These are phyloP conservation scores for Hapalemur alaotrensis DNA, from an alignment of 2,797 vertebrate genomes.

Conservation along the genomic window DNA sequence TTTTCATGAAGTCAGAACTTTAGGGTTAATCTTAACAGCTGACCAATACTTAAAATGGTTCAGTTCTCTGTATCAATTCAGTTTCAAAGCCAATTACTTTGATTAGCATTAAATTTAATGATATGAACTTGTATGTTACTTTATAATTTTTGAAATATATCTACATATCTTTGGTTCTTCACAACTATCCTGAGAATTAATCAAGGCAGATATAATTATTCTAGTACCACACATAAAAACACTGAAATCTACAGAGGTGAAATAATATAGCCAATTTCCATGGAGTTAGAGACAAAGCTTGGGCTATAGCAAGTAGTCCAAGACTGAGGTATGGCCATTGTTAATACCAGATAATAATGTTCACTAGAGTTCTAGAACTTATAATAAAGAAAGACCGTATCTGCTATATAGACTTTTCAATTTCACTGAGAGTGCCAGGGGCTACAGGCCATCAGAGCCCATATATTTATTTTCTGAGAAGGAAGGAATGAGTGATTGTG, in stretches of 20 bases:
- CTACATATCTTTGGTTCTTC: slow-evolving; percentile 66
- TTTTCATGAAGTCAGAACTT: slow-evolving; percentile 40
- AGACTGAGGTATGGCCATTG: not conserved
- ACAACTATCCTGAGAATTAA: slow-evolving; percentile 65
- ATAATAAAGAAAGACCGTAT: not conserved
- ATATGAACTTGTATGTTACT: slow-evolving; percentile 66
- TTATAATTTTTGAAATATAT: slow-evolving; percentile 69
- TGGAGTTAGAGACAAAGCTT: slow-evolving; percentile 45
- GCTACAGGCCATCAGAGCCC: not conserved
- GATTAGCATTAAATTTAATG: slow-evolving; percentile 71
- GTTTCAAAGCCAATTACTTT: slow-evolving; percentile 66
- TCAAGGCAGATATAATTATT: slow-evolving; percentile 73
- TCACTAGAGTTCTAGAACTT: not conserved
- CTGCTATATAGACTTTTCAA: not conserved
- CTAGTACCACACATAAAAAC: slow-evolving; percentile 46
- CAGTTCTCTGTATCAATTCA: slow-evolving; percentile 51
- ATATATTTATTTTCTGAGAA: slow-evolving; percentile 1
- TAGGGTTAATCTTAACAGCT: slow-evolving; percentile 53
- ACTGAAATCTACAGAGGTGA: slow-evolving; percentile 53
- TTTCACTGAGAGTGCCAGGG: not conserved
- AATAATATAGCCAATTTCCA: not conserved
- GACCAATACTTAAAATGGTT: slow-evolving; percentile 67
- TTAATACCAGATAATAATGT: not conserved
- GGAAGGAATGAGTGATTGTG: not conserved
- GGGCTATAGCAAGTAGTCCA: slow-evolving; percentile 1